phyloP scores from a whole-genome alignment of 2,113 vertebrate species.

The Chelonoidis abingdonii region DNA sequence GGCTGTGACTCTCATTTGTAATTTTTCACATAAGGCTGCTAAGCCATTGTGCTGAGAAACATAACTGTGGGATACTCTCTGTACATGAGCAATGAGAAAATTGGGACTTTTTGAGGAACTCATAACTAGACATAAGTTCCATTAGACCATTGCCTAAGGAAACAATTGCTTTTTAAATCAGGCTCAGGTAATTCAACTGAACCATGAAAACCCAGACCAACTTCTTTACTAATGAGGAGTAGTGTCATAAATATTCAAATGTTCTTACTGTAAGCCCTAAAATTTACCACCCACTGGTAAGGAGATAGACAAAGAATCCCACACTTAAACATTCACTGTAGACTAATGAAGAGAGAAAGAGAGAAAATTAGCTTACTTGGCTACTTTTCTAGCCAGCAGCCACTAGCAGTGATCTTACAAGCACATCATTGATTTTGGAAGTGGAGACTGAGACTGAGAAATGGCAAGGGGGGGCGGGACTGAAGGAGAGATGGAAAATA shows the following conservation, averaged over 20 bases:
- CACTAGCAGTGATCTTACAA: constrained; percentile 3
- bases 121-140: constrained; percentile 37
- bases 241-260: constrained; percentile 70
- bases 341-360: constrained; percentile 43
- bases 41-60: neutral
- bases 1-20: neutral
- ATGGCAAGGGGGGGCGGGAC: neutral
- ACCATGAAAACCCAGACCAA: constrained; percentile 43
- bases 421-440: constrained; percentile 35
- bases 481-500: constrained; percentile 19
- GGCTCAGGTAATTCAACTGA: constrained; percentile 58
- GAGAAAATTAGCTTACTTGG: constrained; percentile 54
- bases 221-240: constrained; percentile 50
- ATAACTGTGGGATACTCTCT: neutral
- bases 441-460: constrained; percentile 18
- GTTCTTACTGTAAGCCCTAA: constrained; percentile 52
- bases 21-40: neutral
- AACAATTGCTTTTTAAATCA: constrained; percentile 60
- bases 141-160: constrained; percentile 62
- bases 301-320: constrained; percentile 33
- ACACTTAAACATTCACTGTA: constrained; percentile 22
- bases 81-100: neutral
- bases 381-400: constrained; percentile 35
- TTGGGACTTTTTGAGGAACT: neutral
- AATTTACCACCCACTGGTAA: constrained; percentile 54